These are phyloP conservation scores for Camponotus vicinus DNA, from an alignment of 1,140 invertebrate genomes.

Conservation along the genomic window DNA sequence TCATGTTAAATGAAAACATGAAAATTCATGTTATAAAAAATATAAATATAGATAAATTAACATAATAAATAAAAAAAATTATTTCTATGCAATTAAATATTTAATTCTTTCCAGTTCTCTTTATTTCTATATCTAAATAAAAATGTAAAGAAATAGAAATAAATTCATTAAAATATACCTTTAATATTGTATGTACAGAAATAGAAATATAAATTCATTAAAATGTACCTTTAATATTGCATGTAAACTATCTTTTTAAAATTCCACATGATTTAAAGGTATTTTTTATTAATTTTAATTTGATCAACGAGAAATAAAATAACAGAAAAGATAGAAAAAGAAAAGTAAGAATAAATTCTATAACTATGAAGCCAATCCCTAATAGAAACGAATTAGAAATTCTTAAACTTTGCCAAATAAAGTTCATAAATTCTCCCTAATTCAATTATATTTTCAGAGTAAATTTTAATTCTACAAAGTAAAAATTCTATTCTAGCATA, in stretches of 20 bases:
- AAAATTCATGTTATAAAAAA: background rate
- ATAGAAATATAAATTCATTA: background rate
- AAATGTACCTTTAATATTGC: background rate
- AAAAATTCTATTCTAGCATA: slow-evolving; percentile 31
- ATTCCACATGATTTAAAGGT: too few relatives aligned
- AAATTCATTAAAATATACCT: background rate
- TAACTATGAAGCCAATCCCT: slow-evolving; percentile 27
- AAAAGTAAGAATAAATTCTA: slow-evolving; percentile 37
- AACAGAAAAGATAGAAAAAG: slow-evolving; percentile 6
- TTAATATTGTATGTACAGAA: background rate
- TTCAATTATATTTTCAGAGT: background rate
- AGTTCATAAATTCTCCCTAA: slow-evolving; percentile 8
- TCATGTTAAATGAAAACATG: too few relatives aligned
- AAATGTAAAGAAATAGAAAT: background rate
- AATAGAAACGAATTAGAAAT: slow-evolving; percentile 6
- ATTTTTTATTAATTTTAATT: background rate
- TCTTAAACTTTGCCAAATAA: slow-evolving; percentile 20
- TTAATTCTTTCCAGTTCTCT: too few relatives aligned
- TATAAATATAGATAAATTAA: too few relatives aligned
- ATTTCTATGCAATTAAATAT: too few relatives aligned
- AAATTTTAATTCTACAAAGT: slow-evolving; percentile 15
- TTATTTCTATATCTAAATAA: too few relatives aligned
- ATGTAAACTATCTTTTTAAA: too few relatives aligned
- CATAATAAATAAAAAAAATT: too few relatives aligned
- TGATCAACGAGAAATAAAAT: background rate